phyloP scores from a whole-genome alignment of 2,888 invertebrate genomes.

The Phrixothrix hirtus region DNA sequence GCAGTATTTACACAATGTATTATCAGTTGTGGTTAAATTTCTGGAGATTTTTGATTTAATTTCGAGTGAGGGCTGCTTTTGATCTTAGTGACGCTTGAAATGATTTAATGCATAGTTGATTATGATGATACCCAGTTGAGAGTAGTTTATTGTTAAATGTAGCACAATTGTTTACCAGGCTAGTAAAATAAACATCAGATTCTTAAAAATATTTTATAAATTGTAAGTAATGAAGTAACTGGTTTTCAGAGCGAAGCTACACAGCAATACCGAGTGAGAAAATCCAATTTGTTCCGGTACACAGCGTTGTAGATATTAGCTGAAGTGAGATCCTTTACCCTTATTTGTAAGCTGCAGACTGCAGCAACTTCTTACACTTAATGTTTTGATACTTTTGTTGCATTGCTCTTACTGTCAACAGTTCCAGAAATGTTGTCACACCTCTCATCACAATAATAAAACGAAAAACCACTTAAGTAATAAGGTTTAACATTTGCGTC shows the following conservation, averaged over 20 bases:
- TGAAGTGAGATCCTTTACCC: conserved; percentile 22
- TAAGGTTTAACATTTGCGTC: not conserved
- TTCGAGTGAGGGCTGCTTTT: too few species aligned
- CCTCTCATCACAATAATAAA: conserved; percentile 1
- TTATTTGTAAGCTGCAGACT: conserved; percentile 28
- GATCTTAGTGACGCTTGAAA: too few species aligned
- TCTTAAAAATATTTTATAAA: conserved; percentile 16
- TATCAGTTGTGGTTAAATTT: too few species aligned
- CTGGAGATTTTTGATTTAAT: too few species aligned
- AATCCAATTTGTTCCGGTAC: conserved; percentile 33
- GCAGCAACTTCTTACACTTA: conserved; percentile 21
- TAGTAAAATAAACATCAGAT: too few species aligned
- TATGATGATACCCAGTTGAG: too few species aligned
- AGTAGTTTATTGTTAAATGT: too few species aligned
- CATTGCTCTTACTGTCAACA: conserved; percentile 10
- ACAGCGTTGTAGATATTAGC: conserved; percentile 27
- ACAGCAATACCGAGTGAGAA: conserved; percentile 23
- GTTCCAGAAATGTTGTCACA: conserved; percentile 6
- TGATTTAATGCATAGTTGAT: too few species aligned
- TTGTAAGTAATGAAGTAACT: conserved; percentile 23
- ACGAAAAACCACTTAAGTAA: not conserved
- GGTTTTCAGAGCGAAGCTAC: conserved; percentile 24
- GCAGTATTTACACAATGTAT: too few species aligned
- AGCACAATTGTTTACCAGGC: too few species aligned
- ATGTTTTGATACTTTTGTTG: conserved; percentile 9